Percentiles rank a stretch among this genome's conserved stretches.
Conservation (phyloP, 1,140 invertebrate genomes). For the Melanaphis sacchari region DNA sequence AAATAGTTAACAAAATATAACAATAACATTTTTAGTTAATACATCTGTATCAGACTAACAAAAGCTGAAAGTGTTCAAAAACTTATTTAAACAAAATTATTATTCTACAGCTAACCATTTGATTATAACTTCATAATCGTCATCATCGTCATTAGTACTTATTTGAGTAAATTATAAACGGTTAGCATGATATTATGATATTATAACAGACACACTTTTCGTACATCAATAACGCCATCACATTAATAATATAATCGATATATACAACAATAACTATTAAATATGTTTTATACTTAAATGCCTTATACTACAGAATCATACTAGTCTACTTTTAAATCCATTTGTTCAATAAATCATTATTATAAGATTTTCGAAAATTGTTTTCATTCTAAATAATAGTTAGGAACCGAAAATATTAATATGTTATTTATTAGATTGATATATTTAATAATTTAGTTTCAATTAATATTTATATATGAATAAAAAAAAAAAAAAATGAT, state of each 20-base stretch:
- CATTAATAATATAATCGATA: neutral
- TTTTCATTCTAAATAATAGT: neutral
- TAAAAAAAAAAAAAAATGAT: too few species aligned
- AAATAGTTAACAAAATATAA: neutral
- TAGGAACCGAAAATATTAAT: neutral
- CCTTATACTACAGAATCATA: too few species aligned
- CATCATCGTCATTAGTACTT: neutral
- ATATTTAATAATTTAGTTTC: neutral
- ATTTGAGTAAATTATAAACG: neutral
- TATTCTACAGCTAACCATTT: neutral
- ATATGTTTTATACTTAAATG: neutral
- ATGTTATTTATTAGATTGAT: neutral
- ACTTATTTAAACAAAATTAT: neutral
- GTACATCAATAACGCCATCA: neutral
- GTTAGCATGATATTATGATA: neutral
- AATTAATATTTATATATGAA: neutral
- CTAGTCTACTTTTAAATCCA: neutral
- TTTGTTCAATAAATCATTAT: neutral
- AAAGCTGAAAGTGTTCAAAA: neutral
- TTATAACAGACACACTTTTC: neutral
- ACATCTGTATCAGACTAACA: too few species aligned
- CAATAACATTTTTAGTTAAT: neutral
- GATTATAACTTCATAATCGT: too few species aligned
- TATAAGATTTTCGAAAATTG: neutral
- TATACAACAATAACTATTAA: neutral